Evolutionary conservation across 2,888 invertebrate species (phyloP).

Genomic region (Mesorhabditis belari): DNA sequence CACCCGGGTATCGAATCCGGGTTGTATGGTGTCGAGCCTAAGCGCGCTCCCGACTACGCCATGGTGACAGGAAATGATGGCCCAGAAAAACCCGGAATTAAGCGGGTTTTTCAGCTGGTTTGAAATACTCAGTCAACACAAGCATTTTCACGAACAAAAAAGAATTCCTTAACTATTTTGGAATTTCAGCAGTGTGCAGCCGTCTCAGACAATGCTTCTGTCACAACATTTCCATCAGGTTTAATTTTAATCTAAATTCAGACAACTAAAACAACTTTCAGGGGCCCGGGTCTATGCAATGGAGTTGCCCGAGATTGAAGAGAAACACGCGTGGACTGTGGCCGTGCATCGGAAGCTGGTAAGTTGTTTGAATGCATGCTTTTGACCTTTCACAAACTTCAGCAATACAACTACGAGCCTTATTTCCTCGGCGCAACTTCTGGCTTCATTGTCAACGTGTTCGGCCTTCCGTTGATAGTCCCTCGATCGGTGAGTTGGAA

Average conservation of each 20-base stretch:
- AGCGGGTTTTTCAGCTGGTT: too few relatives aligned
- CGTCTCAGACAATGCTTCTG: neutral
- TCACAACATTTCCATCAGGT: too few relatives aligned
- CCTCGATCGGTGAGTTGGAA: slow-evolving; percentile 15
- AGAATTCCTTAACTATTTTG: neutral
- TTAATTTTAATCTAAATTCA: too few relatives aligned
- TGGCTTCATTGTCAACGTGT: slow-evolving; percentile 27
- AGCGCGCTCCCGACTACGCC: too few relatives aligned
- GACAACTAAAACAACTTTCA: slow-evolving; percentile 17
- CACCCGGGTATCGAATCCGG: too few relatives aligned
- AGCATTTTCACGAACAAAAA: neutral
- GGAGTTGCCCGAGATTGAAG: slow-evolving; percentile 14
- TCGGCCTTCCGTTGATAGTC: slow-evolving; percentile 33
- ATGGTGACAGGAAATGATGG: too few relatives aligned
- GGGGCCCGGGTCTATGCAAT: slow-evolving; percentile 24
- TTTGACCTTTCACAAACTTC: neutral
- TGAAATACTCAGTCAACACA: too few relatives aligned
- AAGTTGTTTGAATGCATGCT: neutral
- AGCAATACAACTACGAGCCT: slow-evolving; percentile 35
- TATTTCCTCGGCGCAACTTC: slow-evolving; percentile 33
- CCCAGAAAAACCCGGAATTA: too few relatives aligned
- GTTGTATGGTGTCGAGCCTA: too few relatives aligned
- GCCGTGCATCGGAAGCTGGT: slow-evolving; percentile 31
- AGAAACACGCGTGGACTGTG: slow-evolving; percentile 16
- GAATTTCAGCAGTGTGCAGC: neutral